These are phyloP conservation scores for Rhinella marina DNA, from an alignment of 2,797 vertebrate species.

Conservation along the genomic window DNA sequence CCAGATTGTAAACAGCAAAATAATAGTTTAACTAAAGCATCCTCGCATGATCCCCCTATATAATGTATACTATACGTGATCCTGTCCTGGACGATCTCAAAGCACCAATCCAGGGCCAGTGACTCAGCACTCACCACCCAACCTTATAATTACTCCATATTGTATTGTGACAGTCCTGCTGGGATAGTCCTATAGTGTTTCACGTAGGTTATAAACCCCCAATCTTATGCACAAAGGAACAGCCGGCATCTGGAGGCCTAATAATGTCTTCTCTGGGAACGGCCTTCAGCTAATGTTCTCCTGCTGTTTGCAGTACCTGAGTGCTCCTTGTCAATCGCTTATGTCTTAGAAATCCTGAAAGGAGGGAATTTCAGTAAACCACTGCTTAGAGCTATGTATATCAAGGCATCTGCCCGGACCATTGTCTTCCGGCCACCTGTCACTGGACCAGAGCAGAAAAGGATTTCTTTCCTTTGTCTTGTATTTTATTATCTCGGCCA, in stretches of 20 bases:
- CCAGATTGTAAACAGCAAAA: not conserved
- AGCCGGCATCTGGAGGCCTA: conserved; percentile 17
- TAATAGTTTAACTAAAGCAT: not conserved
- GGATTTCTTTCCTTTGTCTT: conserved; percentile 14
- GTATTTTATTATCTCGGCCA: not conserved
- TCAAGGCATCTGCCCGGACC: conserved; percentile 6
- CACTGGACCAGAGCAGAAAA: conserved; percentile 17
- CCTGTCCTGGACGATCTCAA: not conserved
- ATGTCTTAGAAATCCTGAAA: not conserved
- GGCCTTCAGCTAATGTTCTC: conserved; percentile 3
- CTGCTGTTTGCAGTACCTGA: not conserved
- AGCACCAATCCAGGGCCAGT: not conserved
- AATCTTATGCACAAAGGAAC: conserved; percentile 18
- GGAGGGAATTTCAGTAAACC: not conserved
- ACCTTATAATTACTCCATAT: conserved; percentile 19
- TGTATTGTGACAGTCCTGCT: conserved; percentile 16
- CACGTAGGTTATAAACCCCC: not conserved
- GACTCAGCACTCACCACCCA: not conserved
- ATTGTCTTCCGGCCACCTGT: conserved; percentile 49
- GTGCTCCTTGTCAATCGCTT: not conserved
- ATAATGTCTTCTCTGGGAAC: conserved; percentile 5
- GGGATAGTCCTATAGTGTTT: conserved; percentile 14
- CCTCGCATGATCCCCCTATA: not conserved
- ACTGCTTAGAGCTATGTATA: conserved; percentile 5
- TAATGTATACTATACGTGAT: not conserved